Evolutionary conservation across 2,113 vertebrate genomes (phyloP).

Genomic region (Gallinago media): DNA sequence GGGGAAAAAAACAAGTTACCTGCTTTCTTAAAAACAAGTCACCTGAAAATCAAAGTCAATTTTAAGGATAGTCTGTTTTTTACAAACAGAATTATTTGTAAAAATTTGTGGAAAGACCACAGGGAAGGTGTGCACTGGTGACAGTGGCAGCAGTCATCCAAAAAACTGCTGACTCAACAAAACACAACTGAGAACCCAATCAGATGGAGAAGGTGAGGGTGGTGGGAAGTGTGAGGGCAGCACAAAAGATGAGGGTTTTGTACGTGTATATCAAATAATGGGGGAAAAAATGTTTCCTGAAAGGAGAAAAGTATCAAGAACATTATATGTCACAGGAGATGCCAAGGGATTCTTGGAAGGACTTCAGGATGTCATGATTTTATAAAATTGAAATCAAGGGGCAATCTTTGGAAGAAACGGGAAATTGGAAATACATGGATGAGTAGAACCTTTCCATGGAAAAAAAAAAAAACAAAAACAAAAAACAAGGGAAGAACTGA

Average conservation of each 20-base stretch:
- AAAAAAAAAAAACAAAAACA: not conserved
- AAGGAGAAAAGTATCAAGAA: not conserved
- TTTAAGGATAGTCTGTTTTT: not conserved
- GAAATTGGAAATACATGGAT: not conserved
- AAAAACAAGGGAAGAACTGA: not conserved
- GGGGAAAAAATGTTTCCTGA: not conserved
- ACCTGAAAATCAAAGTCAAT: not conserved
- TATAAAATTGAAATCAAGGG: not conserved
- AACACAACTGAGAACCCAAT: not conserved
- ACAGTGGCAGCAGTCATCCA: not conserved
- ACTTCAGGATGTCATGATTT: not conserved
- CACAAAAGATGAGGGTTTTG: not conserved
- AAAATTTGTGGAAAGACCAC: not conserved
- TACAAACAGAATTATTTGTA: not conserved
- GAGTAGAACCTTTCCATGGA: not conserved
- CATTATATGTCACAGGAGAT: not conserved
- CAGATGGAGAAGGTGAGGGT: not conserved
- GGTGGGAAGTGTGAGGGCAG: not conserved
- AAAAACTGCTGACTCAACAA: not conserved
- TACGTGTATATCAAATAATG: not conserved
- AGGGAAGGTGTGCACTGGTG: not conserved
- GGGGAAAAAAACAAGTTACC: not conserved
- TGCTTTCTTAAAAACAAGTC: not conserved
- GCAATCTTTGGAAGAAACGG: not conserved
- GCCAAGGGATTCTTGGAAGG: not conserved